Percentiles rank a stretch among this genome's conserved stretches.
phyloP scores from a whole-genome alignment of 2,797 vertebrate species.

The Mus spretus region DNA sequence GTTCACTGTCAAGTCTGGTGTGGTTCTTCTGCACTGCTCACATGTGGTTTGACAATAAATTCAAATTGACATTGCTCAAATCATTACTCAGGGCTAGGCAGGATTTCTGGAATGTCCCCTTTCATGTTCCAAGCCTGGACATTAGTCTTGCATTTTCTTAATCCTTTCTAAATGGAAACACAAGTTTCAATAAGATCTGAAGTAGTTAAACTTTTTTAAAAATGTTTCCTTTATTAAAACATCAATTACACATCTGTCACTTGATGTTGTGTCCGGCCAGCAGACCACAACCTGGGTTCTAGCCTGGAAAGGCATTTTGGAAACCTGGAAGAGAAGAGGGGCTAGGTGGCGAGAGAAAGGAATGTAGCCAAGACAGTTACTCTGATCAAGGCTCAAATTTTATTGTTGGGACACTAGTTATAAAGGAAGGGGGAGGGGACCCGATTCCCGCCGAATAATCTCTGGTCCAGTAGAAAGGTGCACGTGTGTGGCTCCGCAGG shows the following conservation, averaged over 20 bases:
- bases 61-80: not conserved
- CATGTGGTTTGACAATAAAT: not conserved
- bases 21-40: not conserved
- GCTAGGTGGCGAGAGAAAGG: too few species aligned
- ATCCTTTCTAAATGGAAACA: not conserved
- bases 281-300: too few species aligned
- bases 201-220: not conserved
- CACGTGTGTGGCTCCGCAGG: too few species aligned
- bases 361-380: too few species aligned
- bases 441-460: too few species aligned
- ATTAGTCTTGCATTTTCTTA: not conserved
- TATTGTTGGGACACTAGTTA: too few species aligned
- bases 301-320: too few species aligned
- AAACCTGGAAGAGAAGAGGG: too few species aligned
- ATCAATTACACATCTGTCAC: rapidly evolving
- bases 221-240: conserved; percentile 41
- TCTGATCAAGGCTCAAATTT: too few species aligned
- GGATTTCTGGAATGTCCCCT: rapidly evolving
- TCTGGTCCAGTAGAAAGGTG: too few species aligned
- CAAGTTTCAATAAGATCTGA: not conserved
- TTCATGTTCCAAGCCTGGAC: rapidly evolving
- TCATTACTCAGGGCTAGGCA: rapidly evolving
- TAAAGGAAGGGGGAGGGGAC: too few species aligned
- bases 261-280: too few species aligned
- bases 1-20: rapidly evolving